phyloP scores from a whole-genome alignment of 2,888 invertebrate genomes.

The Temnothorax ravouxi region DNA sequence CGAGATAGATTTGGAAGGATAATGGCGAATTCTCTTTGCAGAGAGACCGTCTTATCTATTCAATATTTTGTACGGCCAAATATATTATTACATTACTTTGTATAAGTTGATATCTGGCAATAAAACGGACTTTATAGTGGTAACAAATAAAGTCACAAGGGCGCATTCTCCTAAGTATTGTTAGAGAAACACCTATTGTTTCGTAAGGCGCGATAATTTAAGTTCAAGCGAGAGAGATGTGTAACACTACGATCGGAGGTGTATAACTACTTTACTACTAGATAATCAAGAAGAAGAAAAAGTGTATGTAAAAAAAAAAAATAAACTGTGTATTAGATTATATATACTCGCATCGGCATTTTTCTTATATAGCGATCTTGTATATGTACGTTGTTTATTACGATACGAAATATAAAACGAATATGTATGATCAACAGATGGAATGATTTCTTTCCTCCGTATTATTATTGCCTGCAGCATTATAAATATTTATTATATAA shows the following conservation, averaged over 20 bases:
- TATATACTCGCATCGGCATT: slow-evolving; percentile 30
- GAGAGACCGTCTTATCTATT: background rate
- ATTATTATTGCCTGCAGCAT: background rate
- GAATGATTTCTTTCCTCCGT: background rate
- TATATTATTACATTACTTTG: slow-evolving; percentile 37
- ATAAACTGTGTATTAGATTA: slow-evolving; percentile 1
- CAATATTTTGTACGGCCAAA: slow-evolving; percentile 32
- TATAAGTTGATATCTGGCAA: slow-evolving; percentile 31
- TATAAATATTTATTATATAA: background rate
- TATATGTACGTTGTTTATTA: slow-evolving; percentile 48
- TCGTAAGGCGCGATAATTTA: slow-evolving; percentile 48
- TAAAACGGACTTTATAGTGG: slow-evolving; percentile 16
- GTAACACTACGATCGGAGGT: slow-evolving; percentile 24
- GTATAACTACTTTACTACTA: slow-evolving; percentile 24
- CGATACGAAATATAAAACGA: slow-evolving; percentile 45
- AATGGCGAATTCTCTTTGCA: background rate
- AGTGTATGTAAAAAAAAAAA: slow-evolving; percentile 36
- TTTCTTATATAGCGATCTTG: slow-evolving; percentile 51
- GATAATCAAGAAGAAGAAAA: background rate
- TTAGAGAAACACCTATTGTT: slow-evolving; percentile 55
- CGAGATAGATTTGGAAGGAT: background rate
- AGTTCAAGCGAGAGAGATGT: background rate
- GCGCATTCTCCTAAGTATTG: slow-evolving; percentile 59
- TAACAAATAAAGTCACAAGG: slow-evolving; percentile 34
- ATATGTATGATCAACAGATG: slow-evolving; percentile 15